Evolutionary conservation across 2,797 vertebrate species (phyloP).

Genomic region (Siniperca undulata): DNA sequence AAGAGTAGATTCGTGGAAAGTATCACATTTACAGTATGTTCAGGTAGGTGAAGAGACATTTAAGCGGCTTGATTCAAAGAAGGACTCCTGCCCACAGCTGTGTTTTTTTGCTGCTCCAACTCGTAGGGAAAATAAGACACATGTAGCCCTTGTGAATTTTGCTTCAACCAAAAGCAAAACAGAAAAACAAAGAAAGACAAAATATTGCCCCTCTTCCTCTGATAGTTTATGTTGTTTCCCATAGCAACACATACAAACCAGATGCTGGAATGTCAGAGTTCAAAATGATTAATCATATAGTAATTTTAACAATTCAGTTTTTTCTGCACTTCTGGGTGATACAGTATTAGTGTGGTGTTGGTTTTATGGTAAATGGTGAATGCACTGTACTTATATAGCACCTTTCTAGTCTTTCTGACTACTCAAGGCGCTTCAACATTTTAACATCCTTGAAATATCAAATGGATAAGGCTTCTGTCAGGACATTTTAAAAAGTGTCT

Average conservation of each 20-base stretch:
- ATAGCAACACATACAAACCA: slow-evolving; percentile 12
- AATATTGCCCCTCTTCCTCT: neutral
- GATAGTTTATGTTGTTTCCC: slow-evolving; percentile 1
- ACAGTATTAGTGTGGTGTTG: neutral
- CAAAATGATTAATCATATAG: neutral
- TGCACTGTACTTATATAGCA: too few relatives aligned
- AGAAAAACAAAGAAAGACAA: neutral
- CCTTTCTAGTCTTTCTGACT: too few relatives aligned
- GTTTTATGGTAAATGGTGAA: neutral
- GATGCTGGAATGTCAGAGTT: slow-evolving; percentile 1
- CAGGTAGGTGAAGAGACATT: neutral
- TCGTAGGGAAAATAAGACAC: neutral
- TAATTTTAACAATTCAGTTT: neutral
- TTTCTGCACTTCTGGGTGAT: neutral
- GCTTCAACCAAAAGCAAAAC: neutral
- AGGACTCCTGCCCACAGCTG: too few relatives aligned
- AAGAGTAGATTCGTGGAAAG: neutral
- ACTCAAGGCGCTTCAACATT: too few relatives aligned
- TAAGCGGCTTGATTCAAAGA: neutral
- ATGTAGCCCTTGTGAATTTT: neutral
- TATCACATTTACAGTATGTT: neutral
- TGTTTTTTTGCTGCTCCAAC: neutral
- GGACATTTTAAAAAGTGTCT: slow-evolving; percentile 29
- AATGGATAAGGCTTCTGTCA: slow-evolving; percentile 23
- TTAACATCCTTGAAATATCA: slow-evolving; percentile 35